phyloP scores from a whole-genome alignment of 2,797 vertebrate genomes.

The Kryptopterus vitreolus region DNA sequence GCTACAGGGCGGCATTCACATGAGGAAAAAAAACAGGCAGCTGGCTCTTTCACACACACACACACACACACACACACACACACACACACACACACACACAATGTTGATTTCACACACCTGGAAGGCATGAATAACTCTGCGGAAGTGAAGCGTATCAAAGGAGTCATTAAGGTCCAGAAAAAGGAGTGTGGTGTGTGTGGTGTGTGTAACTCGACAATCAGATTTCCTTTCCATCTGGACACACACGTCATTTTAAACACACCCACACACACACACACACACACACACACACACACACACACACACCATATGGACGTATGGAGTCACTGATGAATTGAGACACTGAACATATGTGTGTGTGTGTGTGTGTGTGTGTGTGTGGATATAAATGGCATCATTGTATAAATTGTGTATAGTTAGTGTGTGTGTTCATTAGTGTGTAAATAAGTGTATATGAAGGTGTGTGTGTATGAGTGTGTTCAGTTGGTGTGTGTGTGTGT shows the following conservation, averaged over 20 bases:
- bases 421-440: too few species aligned
- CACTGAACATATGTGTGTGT: too few species aligned
- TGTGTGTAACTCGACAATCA: conserved; percentile 18
- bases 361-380: too few species aligned
- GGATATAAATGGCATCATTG: too few species aligned
- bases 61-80: conserved; percentile 7
- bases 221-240: conserved; percentile 46
- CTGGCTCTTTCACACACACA: neutral
- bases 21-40: neutral
- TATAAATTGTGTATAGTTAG: too few species aligned
- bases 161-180: conserved; percentile 28
- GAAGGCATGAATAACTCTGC: neutral
- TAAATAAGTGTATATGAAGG: too few species aligned
- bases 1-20: neutral
- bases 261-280: neutral
- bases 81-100: neutral
- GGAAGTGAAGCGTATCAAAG: conserved; percentile 33
- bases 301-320: neutral
- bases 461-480: too few species aligned
- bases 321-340: neutral
- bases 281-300: neutral
- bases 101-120: conserved; percentile 21
- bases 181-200: conserved; percentile 15
- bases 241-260: neutral
- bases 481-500: too few species aligned